Conservation (phyloP, 92 coral and sea anemone species). For the Epizoanthus rinbou region DNA sequence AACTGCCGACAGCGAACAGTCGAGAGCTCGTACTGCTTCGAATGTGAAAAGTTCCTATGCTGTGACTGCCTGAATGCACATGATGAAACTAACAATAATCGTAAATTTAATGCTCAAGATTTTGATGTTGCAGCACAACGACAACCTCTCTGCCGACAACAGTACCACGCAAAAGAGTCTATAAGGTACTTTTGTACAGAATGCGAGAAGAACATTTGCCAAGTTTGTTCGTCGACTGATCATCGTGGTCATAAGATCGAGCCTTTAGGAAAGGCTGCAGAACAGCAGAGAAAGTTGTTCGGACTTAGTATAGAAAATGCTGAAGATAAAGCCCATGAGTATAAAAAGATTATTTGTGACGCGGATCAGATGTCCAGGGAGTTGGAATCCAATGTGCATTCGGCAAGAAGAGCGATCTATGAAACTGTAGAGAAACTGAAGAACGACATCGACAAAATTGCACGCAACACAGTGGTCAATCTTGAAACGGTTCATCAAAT, state of each 20-base stretch:
- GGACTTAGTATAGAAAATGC: background rate
- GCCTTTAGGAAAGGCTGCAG: background rate
- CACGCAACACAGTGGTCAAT: background rate
- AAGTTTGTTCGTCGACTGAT: background rate
- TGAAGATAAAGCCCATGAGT: background rate
- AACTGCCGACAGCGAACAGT: too few species aligned
- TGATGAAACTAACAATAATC: background rate
- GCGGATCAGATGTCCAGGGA: background rate
- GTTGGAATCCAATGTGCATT: too few species aligned
- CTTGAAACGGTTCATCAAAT: background rate
- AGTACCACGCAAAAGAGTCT: background rate
- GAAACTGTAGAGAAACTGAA: conserved; percentile 10
- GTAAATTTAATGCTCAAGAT: background rate
- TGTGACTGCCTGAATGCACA: background rate
- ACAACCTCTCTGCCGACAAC: background rate
- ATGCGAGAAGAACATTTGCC: background rate
- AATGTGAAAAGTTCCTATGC: background rate
- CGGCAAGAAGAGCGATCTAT: background rate
- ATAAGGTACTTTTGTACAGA: background rate
- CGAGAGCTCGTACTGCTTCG: background rate
- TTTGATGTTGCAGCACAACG: background rate
- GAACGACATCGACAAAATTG: background rate
- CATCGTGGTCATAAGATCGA: background rate
- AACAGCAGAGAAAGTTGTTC: background rate
- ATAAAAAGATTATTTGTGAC: background rate